These are phyloP conservation scores for Onchidella celtica DNA, from an alignment of 2,888 invertebrate genomes.

Conservation along the genomic window DNA sequence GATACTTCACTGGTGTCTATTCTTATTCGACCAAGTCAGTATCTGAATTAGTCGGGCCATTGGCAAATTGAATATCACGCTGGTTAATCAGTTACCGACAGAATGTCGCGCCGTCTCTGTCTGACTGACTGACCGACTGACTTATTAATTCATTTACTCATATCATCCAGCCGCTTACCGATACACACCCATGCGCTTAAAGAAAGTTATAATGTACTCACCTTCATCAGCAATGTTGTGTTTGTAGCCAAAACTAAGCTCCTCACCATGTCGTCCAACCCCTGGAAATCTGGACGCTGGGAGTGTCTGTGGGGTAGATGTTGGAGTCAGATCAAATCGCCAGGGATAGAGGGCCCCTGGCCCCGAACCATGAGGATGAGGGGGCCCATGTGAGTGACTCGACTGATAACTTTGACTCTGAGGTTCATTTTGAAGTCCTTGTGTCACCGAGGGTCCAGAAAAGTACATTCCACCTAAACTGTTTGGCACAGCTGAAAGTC, in stretches of 20 bases:
- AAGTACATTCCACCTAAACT: constrained; percentile 59
- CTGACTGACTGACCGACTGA: too few relatives aligned
- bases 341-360: constrained; percentile 66
- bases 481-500: constrained; percentile 56
- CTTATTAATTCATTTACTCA: too few relatives aligned
- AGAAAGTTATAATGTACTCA: too few relatives aligned
- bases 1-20: too few relatives aligned
- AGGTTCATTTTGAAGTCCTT: constrained; percentile 51
- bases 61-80: too few relatives aligned
- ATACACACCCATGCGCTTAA: too few relatives aligned
- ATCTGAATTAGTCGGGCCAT: too few relatives aligned
- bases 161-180: too few relatives aligned
- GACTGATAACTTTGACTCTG: constrained; percentile 57
- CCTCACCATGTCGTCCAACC: constrained; percentile 51
- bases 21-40: too few relatives aligned
- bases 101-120: too few relatives aligned
- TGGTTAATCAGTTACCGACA: too few relatives aligned
- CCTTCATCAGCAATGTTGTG: constrained; percentile 62
- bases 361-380: constrained; percentile 41
- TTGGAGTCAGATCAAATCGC: constrained; percentile 62
- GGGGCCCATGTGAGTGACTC: constrained; percentile 50
- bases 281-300: constrained; percentile 49
- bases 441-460: constrained; percentile 50
- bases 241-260: constrained; percentile 56
- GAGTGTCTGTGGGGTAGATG: constrained; percentile 43